Percentiles rank a stretch among this genome's conserved stretches.
These are phyloP conservation scores for Cephus cinctus DNA, from an alignment of 1,140 invertebrate species.

Conservation along the genomic window DNA sequence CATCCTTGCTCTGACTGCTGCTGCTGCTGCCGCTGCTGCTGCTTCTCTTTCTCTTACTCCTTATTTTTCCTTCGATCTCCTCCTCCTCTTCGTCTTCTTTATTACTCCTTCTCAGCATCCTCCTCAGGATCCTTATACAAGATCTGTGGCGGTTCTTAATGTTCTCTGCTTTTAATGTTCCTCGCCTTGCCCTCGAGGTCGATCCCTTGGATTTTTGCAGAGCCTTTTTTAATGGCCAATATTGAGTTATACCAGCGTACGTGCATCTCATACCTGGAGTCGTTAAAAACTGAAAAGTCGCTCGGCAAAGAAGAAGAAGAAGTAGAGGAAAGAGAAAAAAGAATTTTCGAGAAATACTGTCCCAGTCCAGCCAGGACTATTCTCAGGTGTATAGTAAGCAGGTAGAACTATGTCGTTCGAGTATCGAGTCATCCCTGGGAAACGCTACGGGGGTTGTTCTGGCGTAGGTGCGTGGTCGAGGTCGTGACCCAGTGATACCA, in stretches of 20 bases:
- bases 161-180: constrained; percentile 55
- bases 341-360: too few relatives aligned
- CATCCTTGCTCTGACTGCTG: constrained; percentile 42
- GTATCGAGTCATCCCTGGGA: too few relatives aligned
- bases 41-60: constrained; percentile 18
- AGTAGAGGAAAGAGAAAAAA: too few relatives aligned
- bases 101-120: background rate
- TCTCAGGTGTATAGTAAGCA: too few relatives aligned
- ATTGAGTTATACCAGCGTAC: constrained; percentile 54
- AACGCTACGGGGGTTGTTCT: too few relatives aligned
- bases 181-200: constrained; percentile 52
- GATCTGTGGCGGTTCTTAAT: constrained; percentile 55
- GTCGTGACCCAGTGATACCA: constrained; percentile 20
- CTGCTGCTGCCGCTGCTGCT: constrained; percentile 13
- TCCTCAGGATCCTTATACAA: constrained; percentile 44
- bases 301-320: too few relatives aligned
- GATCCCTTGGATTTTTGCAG: constrained; percentile 51
- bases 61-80: constrained; percentile 10
- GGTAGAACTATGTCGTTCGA: too few relatives aligned
- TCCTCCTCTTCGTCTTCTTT: background rate
- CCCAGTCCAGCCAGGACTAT: too few relatives aligned
- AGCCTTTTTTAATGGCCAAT: constrained; percentile 32
- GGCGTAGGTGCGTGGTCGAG: too few relatives aligned
- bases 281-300: too few relatives aligned
- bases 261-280: too few relatives aligned